These are phyloP conservation scores for Leptosomus discolor DNA, from an alignment of 2,113 vertebrate species.

Conservation along the genomic window DNA sequence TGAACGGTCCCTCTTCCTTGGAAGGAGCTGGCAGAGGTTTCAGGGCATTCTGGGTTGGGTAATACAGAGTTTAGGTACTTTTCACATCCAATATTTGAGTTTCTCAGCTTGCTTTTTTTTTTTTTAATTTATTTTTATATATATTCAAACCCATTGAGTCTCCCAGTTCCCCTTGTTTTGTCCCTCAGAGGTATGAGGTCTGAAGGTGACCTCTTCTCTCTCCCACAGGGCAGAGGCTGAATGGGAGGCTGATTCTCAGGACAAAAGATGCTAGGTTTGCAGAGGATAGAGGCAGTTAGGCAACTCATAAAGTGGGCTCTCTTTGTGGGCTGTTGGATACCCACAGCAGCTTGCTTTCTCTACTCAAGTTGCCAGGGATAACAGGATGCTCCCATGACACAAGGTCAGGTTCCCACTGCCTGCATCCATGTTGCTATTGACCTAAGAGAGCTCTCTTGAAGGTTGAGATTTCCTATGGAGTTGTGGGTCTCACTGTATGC, in stretches of 20 bases:
- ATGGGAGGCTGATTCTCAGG: neutral
- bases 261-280: neutral
- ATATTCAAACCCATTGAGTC: neutral
- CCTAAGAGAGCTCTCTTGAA: neutral
- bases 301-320: neutral
- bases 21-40: neutral
- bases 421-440: neutral
- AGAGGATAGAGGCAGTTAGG: neutral
- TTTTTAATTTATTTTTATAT: too few relatives aligned
- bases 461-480: neutral
- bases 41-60: neutral
- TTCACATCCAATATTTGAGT: neutral
- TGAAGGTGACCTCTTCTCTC: neutral
- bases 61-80: neutral
- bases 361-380: neutral
- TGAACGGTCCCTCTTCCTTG: neutral
- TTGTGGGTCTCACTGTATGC: neutral
- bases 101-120: neutral
- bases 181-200: neutral
- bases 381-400: conserved; percentile 40
- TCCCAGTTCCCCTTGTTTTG: neutral
- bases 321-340: neutral
- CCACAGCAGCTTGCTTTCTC: neutral
- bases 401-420: conserved; percentile 7
- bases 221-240: neutral